Percentiles rank a stretch among this genome's conserved stretches.
Conservation (phyloP, 2,797 vertebrate species). For the Furcifer pardalis region DNA sequence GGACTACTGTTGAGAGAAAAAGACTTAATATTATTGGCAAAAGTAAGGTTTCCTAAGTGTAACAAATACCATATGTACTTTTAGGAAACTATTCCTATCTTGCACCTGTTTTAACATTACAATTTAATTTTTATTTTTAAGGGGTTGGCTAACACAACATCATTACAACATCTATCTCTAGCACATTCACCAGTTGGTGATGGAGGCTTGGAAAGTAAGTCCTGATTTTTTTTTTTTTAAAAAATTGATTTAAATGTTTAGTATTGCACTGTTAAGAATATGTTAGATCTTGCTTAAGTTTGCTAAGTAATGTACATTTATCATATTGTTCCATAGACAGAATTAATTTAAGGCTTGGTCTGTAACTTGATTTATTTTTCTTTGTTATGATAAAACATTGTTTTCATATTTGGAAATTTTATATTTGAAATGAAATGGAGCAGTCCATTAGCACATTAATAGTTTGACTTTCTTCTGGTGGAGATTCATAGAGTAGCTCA, state of each 20-base stretch:
- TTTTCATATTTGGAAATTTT: no score
- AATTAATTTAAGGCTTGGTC: neutral
- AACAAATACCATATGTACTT: neutral
- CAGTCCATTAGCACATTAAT: neutral
- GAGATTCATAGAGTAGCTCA: neutral
- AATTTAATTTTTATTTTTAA: conserved; percentile 72
- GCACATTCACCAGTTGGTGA: conserved; percentile 91
- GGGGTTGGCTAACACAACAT: conserved; percentile 85
- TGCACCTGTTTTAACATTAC: conserved; percentile 7
- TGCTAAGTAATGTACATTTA: neutral
- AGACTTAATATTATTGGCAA: conserved; percentile 87
- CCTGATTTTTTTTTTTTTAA: conserved; percentile 28
- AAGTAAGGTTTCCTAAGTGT: conserved; percentile 77
- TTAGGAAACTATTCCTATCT: neutral
- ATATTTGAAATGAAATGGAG: neutral
- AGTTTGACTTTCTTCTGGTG: neutral
- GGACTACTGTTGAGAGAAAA: conserved; percentile 88
- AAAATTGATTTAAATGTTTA: neutral
- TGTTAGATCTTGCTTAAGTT: neutral
- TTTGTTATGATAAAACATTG: neutral
- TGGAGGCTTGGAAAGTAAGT: conserved; percentile 91
- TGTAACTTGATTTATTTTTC: neutral
- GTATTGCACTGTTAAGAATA: neutral
- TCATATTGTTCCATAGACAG: neutral
- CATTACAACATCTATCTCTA: conserved; percentile 87